Evolutionary conservation across 2,888 invertebrate species (phyloP).

Genomic region (Drosophila buzzatii): DNA sequence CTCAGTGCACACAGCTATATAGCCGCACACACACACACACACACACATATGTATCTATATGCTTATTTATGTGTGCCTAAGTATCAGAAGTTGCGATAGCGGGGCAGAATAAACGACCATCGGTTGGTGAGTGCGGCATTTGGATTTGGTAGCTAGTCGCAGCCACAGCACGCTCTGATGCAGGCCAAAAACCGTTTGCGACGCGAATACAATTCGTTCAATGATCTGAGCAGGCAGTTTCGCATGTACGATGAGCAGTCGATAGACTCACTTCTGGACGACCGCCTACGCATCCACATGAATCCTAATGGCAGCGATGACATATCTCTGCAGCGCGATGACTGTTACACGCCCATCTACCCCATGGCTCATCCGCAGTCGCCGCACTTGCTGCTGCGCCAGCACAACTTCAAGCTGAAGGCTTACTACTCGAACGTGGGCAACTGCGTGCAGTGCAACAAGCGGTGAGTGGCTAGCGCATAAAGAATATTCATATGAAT

Average conservation of each 20-base stretch:
- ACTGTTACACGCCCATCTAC: slow-evolving; percentile 29
- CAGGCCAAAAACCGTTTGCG: slow-evolving; percentile 53
- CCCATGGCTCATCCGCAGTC: slow-evolving; percentile 29
- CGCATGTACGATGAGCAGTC: slow-evolving; percentile 61
- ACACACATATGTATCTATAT: neutral
- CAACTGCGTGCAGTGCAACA: slow-evolving; percentile 69
- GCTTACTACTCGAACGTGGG: slow-evolving; percentile 65
- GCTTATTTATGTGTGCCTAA: neutral
- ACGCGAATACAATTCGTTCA: slow-evolving; percentile 65
- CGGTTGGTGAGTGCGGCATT: slow-evolving; percentile 18
- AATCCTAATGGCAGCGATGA: slow-evolving; percentile 63
- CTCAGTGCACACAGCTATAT: slow-evolving; percentile 12
- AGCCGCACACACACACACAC: neutral
- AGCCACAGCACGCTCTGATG: slow-evolving; percentile 29
- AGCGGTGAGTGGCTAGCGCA: slow-evolving; percentile 52
- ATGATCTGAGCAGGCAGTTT: slow-evolving; percentile 58
- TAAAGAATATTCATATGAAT: no score
- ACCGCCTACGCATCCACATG: slow-evolving; percentile 58
- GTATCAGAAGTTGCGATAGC: slow-evolving; percentile 38
- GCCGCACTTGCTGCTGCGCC: slow-evolving; percentile 52
- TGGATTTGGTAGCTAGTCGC: slow-evolving; percentile 35
- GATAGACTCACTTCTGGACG: slow-evolving; percentile 62
- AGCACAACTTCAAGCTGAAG: slow-evolving; percentile 69
- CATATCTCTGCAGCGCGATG: slow-evolving; percentile 34
- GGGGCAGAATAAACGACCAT: slow-evolving; percentile 31